Evolutionary conservation across 2,888 invertebrate species (phyloP), one percentile per base, ranked within the genome.

Genomic region (Megaustenia siamemsis): DNA sequence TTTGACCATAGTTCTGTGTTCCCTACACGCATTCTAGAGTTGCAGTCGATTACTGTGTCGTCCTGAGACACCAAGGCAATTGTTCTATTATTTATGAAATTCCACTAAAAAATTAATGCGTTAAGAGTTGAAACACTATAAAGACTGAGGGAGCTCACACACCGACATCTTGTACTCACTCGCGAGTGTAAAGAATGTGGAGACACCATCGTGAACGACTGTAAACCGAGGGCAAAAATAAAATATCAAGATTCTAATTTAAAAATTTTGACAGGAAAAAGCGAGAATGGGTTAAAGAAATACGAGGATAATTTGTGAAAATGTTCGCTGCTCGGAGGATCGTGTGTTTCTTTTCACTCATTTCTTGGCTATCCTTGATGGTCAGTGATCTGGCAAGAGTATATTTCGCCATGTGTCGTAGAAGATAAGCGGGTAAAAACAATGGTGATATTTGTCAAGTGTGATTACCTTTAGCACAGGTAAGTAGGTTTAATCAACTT

Each of bases 81-180:
- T 78, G 86, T 84, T 88, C 87, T 88, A 88, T 88, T 88, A 88
- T 88, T 88, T 88, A 88, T 88, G 88, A 87, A 88, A 86, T 87
- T 88, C 88, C 82, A 81, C 87, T 88, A 80, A 88, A 88, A 88
- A 87, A 88, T 88, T 88, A 85, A 88, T 88, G 88, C 80, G 86
- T 84, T 86, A 88, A 88, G 88, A 87, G 86, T 85, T 81, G 79
- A 82, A 85, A 79, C 85, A 76, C 83, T 88, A 88, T 88, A 88
- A 88, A 88, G 88, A 84, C 85, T 73, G 84, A 66, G 60, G 77
- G 63, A 56, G 49, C 43, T 66, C 49, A 38, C 28, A 43, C 84
- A 69, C 60, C 56, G 24, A 77, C 63, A 38, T 79, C 79, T 79
- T 79, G 69, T 71, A 69, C 53, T 66, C 56, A n/a, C n/a, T 45